These are phyloP conservation scores for Neodiprion lecontei DNA, from an alignment of 1,140 invertebrate species.

Conservation along the genomic window DNA sequence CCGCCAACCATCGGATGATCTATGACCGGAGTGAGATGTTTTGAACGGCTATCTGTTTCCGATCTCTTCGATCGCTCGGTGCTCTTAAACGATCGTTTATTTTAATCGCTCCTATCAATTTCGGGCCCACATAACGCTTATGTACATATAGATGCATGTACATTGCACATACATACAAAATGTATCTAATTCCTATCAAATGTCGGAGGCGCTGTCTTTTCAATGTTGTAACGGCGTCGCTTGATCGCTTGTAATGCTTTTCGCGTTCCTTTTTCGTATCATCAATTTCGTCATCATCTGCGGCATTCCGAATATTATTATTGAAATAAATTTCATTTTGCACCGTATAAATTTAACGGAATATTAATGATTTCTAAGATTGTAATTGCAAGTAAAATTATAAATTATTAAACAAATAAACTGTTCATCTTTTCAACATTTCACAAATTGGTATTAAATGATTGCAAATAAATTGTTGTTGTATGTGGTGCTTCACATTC, in stretches of 20 bases:
- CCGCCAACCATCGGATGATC: slow-evolving; percentile 47
- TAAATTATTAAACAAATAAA: too few relatives aligned
- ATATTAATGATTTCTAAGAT: too few relatives aligned
- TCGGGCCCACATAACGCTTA: not conserved
- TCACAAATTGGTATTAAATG: too few relatives aligned
- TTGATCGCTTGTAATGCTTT: not conserved
- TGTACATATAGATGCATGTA: not conserved
- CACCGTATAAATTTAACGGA: too few relatives aligned
- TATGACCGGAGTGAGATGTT: slow-evolving; percentile 59
- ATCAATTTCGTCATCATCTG: not conserved
- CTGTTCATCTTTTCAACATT: too few relatives aligned
- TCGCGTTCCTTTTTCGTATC: not conserved
- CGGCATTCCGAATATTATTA: not conserved
- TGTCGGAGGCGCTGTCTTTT: too few relatives aligned
- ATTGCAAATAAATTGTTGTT: too few relatives aligned
- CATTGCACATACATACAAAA: not conserved
- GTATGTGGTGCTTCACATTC: too few relatives aligned
- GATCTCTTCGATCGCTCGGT: slow-evolving; percentile 38
- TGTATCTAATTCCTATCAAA: too few relatives aligned
- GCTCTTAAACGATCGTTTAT: slow-evolving; percentile 56
- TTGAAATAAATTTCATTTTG: too few relatives aligned
- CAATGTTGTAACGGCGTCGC: too few relatives aligned
- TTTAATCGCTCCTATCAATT: slow-evolving; percentile 55
- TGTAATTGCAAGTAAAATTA: too few relatives aligned
- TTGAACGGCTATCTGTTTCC: slow-evolving; percentile 57